These are phyloP conservation scores for Lipophrys pholis DNA, from an alignment of 2,113 vertebrate species.

Conservation along the genomic window DNA sequence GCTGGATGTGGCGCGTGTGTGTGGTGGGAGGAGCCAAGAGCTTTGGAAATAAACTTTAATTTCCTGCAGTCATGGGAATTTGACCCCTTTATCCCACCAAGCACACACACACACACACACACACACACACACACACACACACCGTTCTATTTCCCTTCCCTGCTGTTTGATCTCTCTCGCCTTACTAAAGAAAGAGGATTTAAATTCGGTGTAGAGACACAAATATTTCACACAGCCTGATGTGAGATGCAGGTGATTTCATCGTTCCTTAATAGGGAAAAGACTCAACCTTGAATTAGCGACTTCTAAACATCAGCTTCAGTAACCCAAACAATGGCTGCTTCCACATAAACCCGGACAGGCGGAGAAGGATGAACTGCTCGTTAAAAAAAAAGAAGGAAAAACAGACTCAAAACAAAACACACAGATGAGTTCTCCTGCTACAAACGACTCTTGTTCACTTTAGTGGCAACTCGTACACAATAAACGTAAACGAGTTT, in stretches of 20 bases:
- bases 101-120: conserved; percentile 21
- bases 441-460: no score
- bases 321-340: conserved; percentile 43
- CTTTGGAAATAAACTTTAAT: conserved; percentile 83
- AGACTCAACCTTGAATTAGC: conserved; percentile 9
- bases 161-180: background rate
- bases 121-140: conserved; percentile 12
- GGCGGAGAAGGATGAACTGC: conserved; percentile 7
- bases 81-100: conserved; percentile 71
- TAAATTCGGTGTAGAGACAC: background rate
- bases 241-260: background rate
- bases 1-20: conserved; percentile 56
- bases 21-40: conserved; percentile 35
- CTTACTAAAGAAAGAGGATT: background rate
- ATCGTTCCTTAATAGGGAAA: conserved; percentile 42
- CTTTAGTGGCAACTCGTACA: no score
- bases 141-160: background rate
- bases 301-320: conserved; percentile 52
- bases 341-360: background rate
- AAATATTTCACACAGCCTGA: background rate
- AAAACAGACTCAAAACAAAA: no score
- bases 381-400: conserved; percentile 18
- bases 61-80: conserved; percentile 85
- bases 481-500: no score
- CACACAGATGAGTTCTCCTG: no score